phyloP scores from a whole-genome alignment of 2,888 invertebrate genomes.

The Rapana venosa region DNA sequence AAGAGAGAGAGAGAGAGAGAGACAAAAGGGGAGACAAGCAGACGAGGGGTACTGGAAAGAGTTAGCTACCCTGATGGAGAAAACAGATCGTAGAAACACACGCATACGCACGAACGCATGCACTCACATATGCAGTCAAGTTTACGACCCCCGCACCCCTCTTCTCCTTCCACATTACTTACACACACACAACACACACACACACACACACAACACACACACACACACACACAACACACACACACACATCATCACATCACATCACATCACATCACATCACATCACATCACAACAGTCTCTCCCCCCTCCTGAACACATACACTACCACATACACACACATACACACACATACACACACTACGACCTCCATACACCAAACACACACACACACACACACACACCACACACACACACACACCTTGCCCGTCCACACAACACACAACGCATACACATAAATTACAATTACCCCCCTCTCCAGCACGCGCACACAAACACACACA shows the following conservation, averaged over 20 bases:
- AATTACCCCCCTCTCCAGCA: too few species aligned
- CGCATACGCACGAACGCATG: not conserved
- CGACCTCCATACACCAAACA: not conserved
- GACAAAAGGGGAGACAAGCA: not conserved
- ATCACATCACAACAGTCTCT: too few species aligned
- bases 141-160: not conserved
- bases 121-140: not conserved
- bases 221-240: too few species aligned
- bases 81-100: not conserved
- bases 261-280: too few species aligned
- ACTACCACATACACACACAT: too few species aligned
- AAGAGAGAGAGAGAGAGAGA: not conserved
- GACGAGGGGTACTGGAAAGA: not conserved
- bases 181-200: not conserved
- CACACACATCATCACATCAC: too few species aligned
- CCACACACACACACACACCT: not conserved
- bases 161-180: not conserved
- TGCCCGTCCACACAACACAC: not conserved
- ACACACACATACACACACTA: too few species aligned
- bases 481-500: not conserved
- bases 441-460: too few species aligned
- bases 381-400: constrained; percentile 1
- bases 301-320: too few species aligned
- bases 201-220: too few species aligned
- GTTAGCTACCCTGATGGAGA: too few species aligned